phyloP scores from a whole-genome alignment of 2,888 invertebrate species.

The Andrena fulva region DNA sequence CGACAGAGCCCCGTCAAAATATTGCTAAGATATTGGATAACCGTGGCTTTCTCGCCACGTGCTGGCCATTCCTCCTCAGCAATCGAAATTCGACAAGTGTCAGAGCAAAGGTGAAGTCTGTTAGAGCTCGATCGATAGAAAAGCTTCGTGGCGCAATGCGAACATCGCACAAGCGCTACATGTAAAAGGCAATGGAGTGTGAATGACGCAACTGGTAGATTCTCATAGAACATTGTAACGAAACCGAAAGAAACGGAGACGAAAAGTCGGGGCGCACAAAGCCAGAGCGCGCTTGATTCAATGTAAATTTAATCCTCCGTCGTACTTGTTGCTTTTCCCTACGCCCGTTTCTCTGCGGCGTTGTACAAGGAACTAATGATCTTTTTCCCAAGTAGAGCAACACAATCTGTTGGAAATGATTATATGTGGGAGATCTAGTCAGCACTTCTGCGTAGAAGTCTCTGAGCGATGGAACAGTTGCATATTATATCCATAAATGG shows the following conservation, averaged over 20 bases:
- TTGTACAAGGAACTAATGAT: neutral
- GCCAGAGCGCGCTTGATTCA: neutral
- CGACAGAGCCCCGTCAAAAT: conserved; percentile 28
- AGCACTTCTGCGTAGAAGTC: neutral
- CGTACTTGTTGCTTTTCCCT: neutral
- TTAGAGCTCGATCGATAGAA: neutral
- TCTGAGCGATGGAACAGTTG: neutral
- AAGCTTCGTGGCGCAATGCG: neutral
- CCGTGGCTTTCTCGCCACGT: conserved; percentile 30
- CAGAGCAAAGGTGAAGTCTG: neutral
- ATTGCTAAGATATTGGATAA: conserved; percentile 33
- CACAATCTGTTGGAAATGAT: neutral
- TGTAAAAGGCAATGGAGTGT: neutral
- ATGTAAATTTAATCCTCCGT: conserved; percentile 17
- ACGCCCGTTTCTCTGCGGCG: neutral
- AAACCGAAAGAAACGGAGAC: neutral
- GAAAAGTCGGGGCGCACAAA: neutral
- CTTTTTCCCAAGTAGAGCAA: neutral
- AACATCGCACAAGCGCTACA: neutral
- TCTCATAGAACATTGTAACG: conserved; percentile 13
- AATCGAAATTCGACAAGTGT: neutral
- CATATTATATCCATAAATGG: neutral
- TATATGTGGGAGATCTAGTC: neutral
- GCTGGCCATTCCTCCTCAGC: neutral
- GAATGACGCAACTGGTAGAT: conserved; percentile 27